phyloP scores from a whole-genome alignment of 1,140 invertebrate species.

The Acromyrmex heyeri region DNA sequence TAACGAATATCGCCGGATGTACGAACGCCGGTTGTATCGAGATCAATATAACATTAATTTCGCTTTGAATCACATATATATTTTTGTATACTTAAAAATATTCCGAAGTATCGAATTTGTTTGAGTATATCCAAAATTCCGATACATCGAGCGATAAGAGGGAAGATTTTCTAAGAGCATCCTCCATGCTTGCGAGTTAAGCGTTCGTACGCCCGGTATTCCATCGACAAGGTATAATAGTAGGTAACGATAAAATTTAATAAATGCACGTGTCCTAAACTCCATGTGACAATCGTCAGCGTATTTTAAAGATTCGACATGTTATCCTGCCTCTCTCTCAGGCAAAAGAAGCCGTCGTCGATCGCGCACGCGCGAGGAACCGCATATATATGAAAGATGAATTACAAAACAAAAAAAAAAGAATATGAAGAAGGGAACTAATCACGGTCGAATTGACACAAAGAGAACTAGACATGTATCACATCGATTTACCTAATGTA shows the following conservation, averaged over 20 bases:
- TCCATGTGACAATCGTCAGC: constrained; percentile 85
- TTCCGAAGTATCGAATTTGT: constrained; percentile 14
- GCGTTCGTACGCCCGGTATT: constrained; percentile 35
- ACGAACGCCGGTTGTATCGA: constrained; percentile 29
- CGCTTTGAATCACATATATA: neutral
- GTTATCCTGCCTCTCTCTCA: constrained; percentile 32
- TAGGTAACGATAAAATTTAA: constrained; percentile 81
- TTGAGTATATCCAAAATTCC: neutral
- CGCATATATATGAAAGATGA: constrained; percentile 62
- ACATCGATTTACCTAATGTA: constrained; percentile 81
- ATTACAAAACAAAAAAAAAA: constrained; percentile 48
- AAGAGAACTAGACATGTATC: constrained; percentile 83
- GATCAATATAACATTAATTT: constrained; percentile 51
- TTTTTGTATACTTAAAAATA: constrained; percentile 12
- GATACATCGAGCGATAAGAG: constrained; percentile 21
- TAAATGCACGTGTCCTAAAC: constrained; percentile 86
- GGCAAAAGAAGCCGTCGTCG: constrained; percentile 55
- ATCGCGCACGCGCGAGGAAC: constrained; percentile 64
- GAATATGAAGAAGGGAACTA: constrained; percentile 30
- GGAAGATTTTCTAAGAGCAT: neutral
- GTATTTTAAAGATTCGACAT: constrained; percentile 83
- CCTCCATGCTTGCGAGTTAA: neutral
- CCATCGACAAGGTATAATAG: constrained; percentile 62
- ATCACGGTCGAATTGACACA: constrained; percentile 71
- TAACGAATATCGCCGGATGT: constrained; percentile 64